Evolutionary conservation across 2,888 invertebrate genomes (phyloP).

Genomic region (Odontocerum albicorne): DNA sequence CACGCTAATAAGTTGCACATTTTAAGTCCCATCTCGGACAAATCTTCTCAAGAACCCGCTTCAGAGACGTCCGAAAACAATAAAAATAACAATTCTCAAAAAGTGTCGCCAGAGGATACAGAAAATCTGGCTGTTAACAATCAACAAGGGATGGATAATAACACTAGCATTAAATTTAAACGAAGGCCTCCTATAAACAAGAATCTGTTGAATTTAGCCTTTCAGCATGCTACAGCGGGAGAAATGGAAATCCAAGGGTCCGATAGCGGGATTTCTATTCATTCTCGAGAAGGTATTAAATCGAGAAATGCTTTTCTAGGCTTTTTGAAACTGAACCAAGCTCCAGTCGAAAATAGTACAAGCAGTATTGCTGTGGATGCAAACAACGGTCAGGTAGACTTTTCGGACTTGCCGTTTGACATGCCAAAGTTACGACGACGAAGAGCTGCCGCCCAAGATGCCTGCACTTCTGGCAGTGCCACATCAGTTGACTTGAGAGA

Average conservation of each 20-base stretch:
- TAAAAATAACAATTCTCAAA: conserved; percentile 75
- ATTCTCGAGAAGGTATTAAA: conserved; percentile 79
- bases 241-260: conserved; percentile 82
- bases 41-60: conserved; percentile 84
- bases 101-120: conserved; percentile 71
- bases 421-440: conserved; percentile 83
- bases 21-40: conserved; percentile 86
- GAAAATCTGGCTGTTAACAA: conserved; percentile 45
- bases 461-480: conserved; percentile 71
- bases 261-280: conserved; percentile 86
- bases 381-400: conserved; percentile 59
- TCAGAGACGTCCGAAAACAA: conserved; percentile 83
- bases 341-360: conserved; percentile 51
- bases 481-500: conserved; percentile 78
- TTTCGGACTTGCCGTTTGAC: conserved; percentile 83
- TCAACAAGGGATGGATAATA: conserved; percentile 47
- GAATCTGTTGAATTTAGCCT: conserved; percentile 69
- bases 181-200: conserved; percentile 74
- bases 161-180: conserved; percentile 61
- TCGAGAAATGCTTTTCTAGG: conserved; percentile 63
- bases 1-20: conserved; percentile 80
- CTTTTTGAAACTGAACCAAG: conserved; percentile 57
- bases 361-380: conserved; percentile 44
- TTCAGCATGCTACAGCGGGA: conserved; percentile 64
- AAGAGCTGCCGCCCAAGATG: conserved; percentile 64